Evolutionary conservation across 2,888 invertebrate genomes (phyloP).

Genomic region (Brenthis daphne): DNA sequence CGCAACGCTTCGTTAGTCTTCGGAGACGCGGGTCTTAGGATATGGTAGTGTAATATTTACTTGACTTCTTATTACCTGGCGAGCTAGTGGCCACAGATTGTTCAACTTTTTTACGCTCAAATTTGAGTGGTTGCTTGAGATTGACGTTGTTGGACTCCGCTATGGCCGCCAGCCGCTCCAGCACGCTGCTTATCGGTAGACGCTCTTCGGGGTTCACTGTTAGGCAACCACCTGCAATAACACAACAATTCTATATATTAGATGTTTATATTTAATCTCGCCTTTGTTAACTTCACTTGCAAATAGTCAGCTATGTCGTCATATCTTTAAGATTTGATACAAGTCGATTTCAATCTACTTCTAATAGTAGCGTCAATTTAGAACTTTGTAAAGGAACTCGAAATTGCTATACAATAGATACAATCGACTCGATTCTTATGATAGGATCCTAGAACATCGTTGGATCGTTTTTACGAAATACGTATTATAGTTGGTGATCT

Average conservation of each 20-base stretch:
- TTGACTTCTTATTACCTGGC: conserved; percentile 84
- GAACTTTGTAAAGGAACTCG: no score
- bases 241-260: conserved; percentile 14
- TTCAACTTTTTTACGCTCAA: conserved; percentile 85
- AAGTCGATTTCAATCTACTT: no score
- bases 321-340: no score
- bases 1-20: not conserved
- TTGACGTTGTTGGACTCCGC: conserved; percentile 93
- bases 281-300: no score
- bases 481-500: no score
- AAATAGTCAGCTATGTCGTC: no score
- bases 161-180: conserved; percentile 94
- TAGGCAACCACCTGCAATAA: conserved; percentile 87
- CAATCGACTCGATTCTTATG: no score
- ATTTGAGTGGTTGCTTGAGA: conserved; percentile 89
- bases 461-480: no score
- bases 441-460: no score
- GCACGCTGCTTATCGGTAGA: conserved; percentile 88
- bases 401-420: no score
- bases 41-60: conserved; percentile 84
- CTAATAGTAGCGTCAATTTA: no score
- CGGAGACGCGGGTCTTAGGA: conserved; percentile 64
- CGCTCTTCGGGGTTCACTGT: conserved; percentile 92
- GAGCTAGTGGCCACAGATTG: conserved; percentile 84
- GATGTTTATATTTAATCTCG: no score